Base-by-base conservation (phyloP, 1,140 invertebrate genomes). In the Diabrotica undecimpunctata region DNA sequence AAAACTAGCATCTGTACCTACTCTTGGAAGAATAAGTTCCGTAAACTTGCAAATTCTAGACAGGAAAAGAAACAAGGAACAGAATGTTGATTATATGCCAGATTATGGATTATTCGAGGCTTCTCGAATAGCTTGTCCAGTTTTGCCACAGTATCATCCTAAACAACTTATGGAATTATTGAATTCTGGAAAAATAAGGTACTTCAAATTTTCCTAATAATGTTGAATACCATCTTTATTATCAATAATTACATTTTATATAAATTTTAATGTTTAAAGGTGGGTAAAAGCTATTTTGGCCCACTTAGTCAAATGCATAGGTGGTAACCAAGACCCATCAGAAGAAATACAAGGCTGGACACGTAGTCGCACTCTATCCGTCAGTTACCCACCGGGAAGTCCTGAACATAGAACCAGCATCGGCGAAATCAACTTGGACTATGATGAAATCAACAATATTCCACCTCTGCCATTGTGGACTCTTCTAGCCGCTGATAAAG, bases 91-190 rank as follows among this genome's bases (percentile, higher is more conserved):
- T 72, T 92, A 93, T 71, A 92, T 94, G 90, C 91, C 93, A 0
- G 94, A 97, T 79, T 95, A 93, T 76, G 96, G 97, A 0, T 77
- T 99, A 39, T 98, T 99, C 81, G 96, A 98, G 79, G 96, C 96
- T 0, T 94, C 94, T n/a, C 85, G 95, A 57, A 93, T 98, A 70
- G 95, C 95, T 0, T 96, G 94, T 76, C 97, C 97, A 0, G 95
- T 99, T n/a, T 80, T 99, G 65, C 97, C 98, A 0, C 98, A 99
- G 75, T 99, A 99, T 81, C 98, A 99, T 84, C 97, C 97, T 0
- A 97, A 98, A 77, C 96, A 98, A 75, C 80, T 99, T 5, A 98
- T 98, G 91, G 97, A 99, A 78, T 81, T 99, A n/a, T 82, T 99
- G 0, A 98, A 98, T 80, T 98, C 96, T 63, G 98, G 98, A 0